Evolutionary conservation across 2,797 vertebrate genomes (phyloP).

Genomic region (Hephaestus fuliginosus): DNA sequence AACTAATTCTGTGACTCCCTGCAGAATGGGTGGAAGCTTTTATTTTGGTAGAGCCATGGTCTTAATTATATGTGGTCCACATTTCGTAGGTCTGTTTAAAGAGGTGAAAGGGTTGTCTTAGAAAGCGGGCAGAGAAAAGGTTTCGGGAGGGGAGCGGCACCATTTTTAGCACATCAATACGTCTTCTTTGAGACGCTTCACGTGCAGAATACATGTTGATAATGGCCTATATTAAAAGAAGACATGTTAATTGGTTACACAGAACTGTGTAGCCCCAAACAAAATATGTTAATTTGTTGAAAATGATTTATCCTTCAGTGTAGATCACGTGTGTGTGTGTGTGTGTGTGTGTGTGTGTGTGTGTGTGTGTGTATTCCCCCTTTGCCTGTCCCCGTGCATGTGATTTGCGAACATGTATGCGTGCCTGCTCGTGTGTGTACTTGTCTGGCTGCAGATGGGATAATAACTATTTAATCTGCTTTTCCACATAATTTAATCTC

Average conservation of each 20-base stretch:
- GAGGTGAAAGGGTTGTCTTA: conserved; percentile 1
- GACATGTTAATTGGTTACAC: not conserved
- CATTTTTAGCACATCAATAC: not conserved
- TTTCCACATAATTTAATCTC: conserved; percentile 77
- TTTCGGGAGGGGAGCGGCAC: not conserved
- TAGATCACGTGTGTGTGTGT: not conserved
- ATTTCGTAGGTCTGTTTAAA: conserved; percentile 10
- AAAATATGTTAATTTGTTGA: not conserved
- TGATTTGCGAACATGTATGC: conserved; percentile 18
- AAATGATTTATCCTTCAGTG: not conserved
- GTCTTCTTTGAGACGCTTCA: not conserved
- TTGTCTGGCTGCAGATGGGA: conserved; percentile 56
- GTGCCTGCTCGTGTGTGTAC: conserved; percentile 19
- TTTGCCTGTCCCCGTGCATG: not conserved
- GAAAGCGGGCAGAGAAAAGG: not conserved
- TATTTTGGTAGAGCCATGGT: conserved; percentile 23
- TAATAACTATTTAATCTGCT: conserved; percentile 74
- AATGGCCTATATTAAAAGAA: not conserved
- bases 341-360: not conserved
- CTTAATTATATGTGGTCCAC: conserved; percentile 6
- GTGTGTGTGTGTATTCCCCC: not conserved
- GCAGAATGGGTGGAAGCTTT: conserved; percentile 40
- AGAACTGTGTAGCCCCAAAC: not conserved
- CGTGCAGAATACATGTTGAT: not conserved
- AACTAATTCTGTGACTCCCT: conserved; percentile 51